Percentiles rank a stretch among this genome's conserved stretches.
Evolutionary conservation across 2,797 vertebrate genomes (phyloP).

Genomic region (Urophycis tenuis): DNA sequence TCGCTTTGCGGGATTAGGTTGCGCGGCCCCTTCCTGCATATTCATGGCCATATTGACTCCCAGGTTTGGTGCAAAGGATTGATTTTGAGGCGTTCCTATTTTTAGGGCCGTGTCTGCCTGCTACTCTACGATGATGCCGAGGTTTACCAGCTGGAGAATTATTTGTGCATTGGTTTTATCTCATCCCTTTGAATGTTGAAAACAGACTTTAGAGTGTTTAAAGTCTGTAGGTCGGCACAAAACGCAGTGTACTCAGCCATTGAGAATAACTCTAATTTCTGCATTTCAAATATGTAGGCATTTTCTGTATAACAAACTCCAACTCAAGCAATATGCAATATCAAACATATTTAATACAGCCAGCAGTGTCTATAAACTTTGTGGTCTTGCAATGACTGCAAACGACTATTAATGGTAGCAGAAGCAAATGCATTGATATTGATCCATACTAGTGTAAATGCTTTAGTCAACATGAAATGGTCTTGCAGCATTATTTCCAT

Average conservation of each 20-base stretch:
- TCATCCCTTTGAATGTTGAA: background rate
- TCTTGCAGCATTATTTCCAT: background rate
- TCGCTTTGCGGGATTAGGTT: background rate
- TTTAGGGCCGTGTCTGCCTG: background rate
- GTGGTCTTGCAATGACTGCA: background rate
- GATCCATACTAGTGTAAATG: background rate
- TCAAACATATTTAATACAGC: background rate
- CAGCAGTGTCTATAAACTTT: background rate
- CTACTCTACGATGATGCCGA: background rate
- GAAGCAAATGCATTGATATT: background rate
- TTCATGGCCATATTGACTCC: background rate
- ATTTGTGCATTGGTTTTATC: background rate
- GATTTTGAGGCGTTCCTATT: constrained; percentile 2
- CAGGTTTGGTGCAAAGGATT: background rate
- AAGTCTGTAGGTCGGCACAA: background rate
- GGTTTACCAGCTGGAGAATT: background rate
- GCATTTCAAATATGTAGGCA: background rate
- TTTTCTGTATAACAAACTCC: background rate
- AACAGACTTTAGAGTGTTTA: background rate
- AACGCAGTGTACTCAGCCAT: background rate
- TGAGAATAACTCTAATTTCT: background rate
- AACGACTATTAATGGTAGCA: background rate
- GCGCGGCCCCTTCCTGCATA: background rate
- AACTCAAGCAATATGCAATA: background rate
- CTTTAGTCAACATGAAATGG: background rate